Base-by-base conservation (phyloP, 2,888 invertebrate species). In the Petrophora chlorosata region DNA sequence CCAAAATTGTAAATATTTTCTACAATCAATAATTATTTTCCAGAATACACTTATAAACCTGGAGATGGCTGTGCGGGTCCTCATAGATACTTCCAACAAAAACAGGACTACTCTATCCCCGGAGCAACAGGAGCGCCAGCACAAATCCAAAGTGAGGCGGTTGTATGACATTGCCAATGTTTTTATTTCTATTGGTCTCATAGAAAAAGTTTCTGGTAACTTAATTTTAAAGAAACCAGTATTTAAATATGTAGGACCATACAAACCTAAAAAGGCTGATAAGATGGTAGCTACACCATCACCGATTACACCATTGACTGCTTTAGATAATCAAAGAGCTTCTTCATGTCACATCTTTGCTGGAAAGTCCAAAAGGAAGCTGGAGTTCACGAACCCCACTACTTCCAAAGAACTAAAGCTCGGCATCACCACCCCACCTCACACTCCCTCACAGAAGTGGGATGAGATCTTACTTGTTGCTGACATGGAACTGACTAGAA, bases 111-210 rank as follows among this genome's bases (percentile, higher is more conserved):
- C 83, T 45, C 77, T 91, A 23, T 91, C 92, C 13, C 89, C 88
- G 0, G 88, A 91, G 61, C 89, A 89, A 63, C 78, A 81, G 54
- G 91, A 90, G 56, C 89, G 92, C 13, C 91, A 92, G 63, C 91
- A 92, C 79, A 90, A 92, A 85, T 94, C 94, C 17, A 94, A 94
- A 88, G 93, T 94, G 53, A 91, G 95, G 51, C 90, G 95, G 58
- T 88, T 95, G 17, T 95, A 95, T 79, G 95, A 95, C 76, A 95
- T 95, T 65, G 95, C 95, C 49, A 95, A 95, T 81, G 94, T 95
- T 59, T 91, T 95, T 64, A 93, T 94, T 59, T 94, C 94, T 52
- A 92, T 95, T 74, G 92, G 93, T 63, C 91, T 95, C 59, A 94
- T 95, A 70, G 91, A 92, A 71, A 95, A 94, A 78, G 92, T 94